These are phyloP conservation scores for Harpagoxenus sublaevis DNA, from an alignment of 2,888 invertebrate species.

Conservation along the genomic window DNA sequence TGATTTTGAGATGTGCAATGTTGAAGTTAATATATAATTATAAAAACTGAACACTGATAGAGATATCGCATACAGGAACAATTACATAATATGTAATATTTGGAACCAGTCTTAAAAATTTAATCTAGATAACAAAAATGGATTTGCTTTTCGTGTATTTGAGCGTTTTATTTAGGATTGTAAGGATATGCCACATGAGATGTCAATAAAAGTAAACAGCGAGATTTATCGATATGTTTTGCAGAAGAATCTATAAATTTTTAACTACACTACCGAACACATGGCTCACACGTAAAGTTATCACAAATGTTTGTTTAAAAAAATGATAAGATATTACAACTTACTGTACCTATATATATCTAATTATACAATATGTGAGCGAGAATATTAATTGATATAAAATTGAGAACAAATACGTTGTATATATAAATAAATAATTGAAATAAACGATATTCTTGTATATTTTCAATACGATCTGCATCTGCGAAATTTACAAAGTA, in stretches of 20 bases:
- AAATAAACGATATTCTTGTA: neutral
- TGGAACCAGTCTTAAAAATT: neutral
- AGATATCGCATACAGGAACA: neutral
- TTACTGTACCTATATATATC: neutral
- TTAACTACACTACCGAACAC: neutral
- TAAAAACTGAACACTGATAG: neutral
- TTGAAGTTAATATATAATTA: neutral
- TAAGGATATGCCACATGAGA: neutral
- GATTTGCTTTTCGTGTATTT: neutral
- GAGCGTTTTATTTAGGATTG: neutral
- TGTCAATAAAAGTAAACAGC: conserved; percentile 6
- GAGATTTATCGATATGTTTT: neutral
- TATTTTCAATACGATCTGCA: neutral
- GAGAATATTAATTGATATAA: neutral
- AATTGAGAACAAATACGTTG: conserved; percentile 4
- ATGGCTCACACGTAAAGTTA: neutral
- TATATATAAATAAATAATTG: neutral
- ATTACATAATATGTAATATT: neutral
- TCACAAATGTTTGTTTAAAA: neutral
- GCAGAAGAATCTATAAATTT: neutral
- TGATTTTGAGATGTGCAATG: neutral
- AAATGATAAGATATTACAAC: neutral
- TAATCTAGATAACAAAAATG: neutral
- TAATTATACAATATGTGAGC: neutral
- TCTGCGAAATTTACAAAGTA: conserved; percentile 3